Evolutionary conservation across 2,113 vertebrate genomes (phyloP).

Genomic region (Acanthisitta chloris): DNA sequence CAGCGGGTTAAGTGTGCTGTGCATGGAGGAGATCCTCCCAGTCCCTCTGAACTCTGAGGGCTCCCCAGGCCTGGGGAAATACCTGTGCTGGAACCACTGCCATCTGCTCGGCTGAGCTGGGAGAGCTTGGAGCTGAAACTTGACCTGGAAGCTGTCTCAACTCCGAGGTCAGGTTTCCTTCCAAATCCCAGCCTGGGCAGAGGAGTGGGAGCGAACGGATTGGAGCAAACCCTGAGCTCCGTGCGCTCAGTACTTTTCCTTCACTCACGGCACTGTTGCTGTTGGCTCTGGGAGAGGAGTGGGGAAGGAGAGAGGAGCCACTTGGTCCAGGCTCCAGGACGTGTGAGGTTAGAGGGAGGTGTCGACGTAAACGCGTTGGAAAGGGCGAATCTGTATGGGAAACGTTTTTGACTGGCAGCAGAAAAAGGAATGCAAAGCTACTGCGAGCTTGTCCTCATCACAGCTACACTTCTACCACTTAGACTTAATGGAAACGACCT

Average conservation of each 20-base stretch:
- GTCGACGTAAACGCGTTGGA: rapidly evolving
- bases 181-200: neutral
- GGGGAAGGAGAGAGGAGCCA: neutral
- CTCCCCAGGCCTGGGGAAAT: neutral
- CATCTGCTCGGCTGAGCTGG: neutral
- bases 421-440: neutral
- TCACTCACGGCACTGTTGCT: neutral
- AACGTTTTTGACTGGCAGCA: neutral
- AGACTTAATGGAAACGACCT: neutral
- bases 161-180: conserved; percentile 20
- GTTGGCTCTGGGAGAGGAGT: neutral
- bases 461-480: neutral
- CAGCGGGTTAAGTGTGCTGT: rapidly evolving
- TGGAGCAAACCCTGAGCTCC: rapidly evolving
- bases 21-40: neutral
- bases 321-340: neutral
- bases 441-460: neutral
- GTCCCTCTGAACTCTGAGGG: rapidly evolving
- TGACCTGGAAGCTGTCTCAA: conserved; percentile 24
- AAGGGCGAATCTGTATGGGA: neutral
- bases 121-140: neutral
- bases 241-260: neutral
- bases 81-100: neutral
- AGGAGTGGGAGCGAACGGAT: neutral
- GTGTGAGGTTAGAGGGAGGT: neutral